phyloP scores from a whole-genome alignment of 2,888 invertebrate genomes.

The Capitulum mitella region DNA sequence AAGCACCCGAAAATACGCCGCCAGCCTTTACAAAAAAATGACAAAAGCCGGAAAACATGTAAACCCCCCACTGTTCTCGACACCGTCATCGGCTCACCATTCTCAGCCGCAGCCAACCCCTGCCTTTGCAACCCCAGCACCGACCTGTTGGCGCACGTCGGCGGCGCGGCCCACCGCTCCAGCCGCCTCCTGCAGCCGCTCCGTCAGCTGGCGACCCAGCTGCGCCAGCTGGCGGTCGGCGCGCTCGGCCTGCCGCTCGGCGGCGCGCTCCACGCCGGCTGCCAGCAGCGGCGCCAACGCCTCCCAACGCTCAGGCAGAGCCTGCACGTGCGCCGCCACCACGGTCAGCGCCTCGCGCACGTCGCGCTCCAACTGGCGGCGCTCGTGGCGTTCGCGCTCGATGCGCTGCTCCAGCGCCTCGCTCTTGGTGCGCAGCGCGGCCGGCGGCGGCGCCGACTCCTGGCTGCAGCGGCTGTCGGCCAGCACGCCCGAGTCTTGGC shows the following conservation, averaged over 20 bases:
- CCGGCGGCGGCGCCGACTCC: constrained; percentile 12
- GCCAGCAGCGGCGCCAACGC: background rate
- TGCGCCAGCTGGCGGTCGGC: background rate
- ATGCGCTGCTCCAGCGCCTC: constrained; percentile 13
- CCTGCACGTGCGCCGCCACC: constrained; percentile 21
- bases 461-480: background rate
- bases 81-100: too few relatives aligned
- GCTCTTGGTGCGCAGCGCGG: constrained; percentile 6
- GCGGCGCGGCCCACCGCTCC: background rate
- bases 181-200: background rate
- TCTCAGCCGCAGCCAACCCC: too few relatives aligned
- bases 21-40: too few relatives aligned
- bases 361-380: constrained; percentile 17
- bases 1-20: too few relatives aligned
- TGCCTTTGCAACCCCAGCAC: too few relatives aligned
- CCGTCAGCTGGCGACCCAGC: background rate
- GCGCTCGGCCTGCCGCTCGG: background rate
- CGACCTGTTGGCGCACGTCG: background rate
- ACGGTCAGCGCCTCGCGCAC: constrained; percentile 3
- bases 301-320: constrained; percentile 17
- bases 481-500: constrained; percentile 12
- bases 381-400: constrained; percentile 15
- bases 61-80: too few relatives aligned
- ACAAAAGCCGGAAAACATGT: too few relatives aligned
- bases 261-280: constrained; percentile 1